Conservation (phyloP, 1,140 invertebrate species). For the silkworm (Bombyx mori) region ASM3026992v2 NC_085126.1:1160501-1161000, state of each 20-base stretch:
- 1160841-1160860: no score
- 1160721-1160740: constrained; percentile 11
- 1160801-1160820: no score
- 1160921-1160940: no score
- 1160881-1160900: no score
- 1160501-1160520: neutral
- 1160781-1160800: no score
- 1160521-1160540: neutral
- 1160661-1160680: constrained; percentile 17
- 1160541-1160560: neutral
- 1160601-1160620: constrained; percentile 11
- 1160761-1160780: no score
- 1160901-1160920: no score
- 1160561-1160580: constrained; percentile 1
- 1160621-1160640: constrained; percentile 7
- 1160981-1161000: no score
- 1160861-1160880: no score
- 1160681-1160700: constrained; percentile 19
- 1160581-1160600: constrained; percentile 4
- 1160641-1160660: constrained; percentile 16
- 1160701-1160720: constrained; percentile 19
- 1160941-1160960: neutral
- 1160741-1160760: no score
- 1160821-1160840: no score
- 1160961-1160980: no score